phyloP scores from a whole-genome alignment of 2,888 invertebrate genomes.

The Oxycera nigricornis region DNA sequence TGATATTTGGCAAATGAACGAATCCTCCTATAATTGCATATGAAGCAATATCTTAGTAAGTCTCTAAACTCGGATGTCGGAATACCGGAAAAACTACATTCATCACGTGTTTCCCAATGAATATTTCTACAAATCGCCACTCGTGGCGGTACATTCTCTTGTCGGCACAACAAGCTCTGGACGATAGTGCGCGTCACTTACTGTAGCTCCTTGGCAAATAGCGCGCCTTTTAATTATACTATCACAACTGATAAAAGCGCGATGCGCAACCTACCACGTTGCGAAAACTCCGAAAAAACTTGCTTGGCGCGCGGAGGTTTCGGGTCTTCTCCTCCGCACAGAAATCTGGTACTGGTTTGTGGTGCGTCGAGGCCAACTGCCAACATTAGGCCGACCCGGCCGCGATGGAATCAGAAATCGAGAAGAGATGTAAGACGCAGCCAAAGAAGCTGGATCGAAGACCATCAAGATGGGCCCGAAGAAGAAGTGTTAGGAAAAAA shows the following conservation, averaged over 20 bases:
- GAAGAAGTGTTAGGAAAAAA: not conserved
- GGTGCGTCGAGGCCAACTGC: conserved; percentile 18
- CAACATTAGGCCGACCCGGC: not conserved
- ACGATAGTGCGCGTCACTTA: not conserved
- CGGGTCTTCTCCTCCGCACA: conserved; percentile 6
- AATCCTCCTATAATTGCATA: no score
- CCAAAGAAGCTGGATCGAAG: not conserved
- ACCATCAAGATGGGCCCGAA: not conserved
- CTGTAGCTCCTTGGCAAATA: not conserved
- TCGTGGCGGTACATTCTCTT: no score
- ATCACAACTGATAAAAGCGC: conserved; percentile 31
- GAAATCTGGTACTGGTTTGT: not conserved
- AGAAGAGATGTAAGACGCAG: conserved; percentile 24
- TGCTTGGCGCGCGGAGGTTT: conserved; percentile 5
- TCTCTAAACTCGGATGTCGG: no score
- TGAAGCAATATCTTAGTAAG: no score
- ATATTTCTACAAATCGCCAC: no score
- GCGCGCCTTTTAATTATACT: conserved; percentile 25
- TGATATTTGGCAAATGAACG: no score
- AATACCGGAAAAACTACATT: no score
- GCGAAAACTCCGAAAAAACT: conserved; percentile 32
- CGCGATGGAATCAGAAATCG: conserved; percentile 16
- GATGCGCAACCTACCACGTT: conserved; percentile 37
- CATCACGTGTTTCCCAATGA: no score
- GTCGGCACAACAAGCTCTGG: no score